Evolutionary conservation across 2,888 invertebrate genomes (phyloP), one percentile per base, ranked within the genome.

Genomic region (Nomada ruficornis): DNA sequence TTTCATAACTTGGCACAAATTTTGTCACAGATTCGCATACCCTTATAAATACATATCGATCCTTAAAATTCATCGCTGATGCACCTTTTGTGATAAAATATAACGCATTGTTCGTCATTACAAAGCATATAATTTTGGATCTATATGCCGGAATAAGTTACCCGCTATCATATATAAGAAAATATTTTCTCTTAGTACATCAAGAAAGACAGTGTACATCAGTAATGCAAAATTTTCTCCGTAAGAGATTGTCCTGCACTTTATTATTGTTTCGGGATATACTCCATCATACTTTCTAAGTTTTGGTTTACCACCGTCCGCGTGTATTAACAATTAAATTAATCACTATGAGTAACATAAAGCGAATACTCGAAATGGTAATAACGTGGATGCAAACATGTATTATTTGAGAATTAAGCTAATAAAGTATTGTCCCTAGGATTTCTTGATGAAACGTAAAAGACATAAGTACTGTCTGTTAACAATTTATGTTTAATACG

Each of bases 231-330:
- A 77, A 76, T 82, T 80, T 69, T 54, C 76, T 68, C 77, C 74
- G 60, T 52, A 55, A 67, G 73, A 79, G 89, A 88, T 88, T 88
- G 89, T 88, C 89, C 82, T 83, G 85, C 85, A 74, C 70, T 84
- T 84, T 81, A 84, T 84, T 82, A 86, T 78, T 77, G 80, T 65
- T 82, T 62, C 72, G 50, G 64, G 59, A 77, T 82, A 82, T 82
- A 85, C 60, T 26, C 75, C 62, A 69, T 84, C 62, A 72, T 84
- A 86, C 80, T 84, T 87, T 89, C 80, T 86, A 83, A 62, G 63
- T 80, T 87, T 82, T 82, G 75, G 71, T 71, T 77, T 69, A 80
- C 78, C 72, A 86, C 20, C 71, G 47, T 81, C 77, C 75, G 44
- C 63, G 78, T 54, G 36, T 59, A 65, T 59, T n/a, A 78, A 57